These are phyloP conservation scores for Trachelus troglodyta DNA, from an alignment of 2,888 invertebrate genomes.

Conservation along the genomic window DNA sequence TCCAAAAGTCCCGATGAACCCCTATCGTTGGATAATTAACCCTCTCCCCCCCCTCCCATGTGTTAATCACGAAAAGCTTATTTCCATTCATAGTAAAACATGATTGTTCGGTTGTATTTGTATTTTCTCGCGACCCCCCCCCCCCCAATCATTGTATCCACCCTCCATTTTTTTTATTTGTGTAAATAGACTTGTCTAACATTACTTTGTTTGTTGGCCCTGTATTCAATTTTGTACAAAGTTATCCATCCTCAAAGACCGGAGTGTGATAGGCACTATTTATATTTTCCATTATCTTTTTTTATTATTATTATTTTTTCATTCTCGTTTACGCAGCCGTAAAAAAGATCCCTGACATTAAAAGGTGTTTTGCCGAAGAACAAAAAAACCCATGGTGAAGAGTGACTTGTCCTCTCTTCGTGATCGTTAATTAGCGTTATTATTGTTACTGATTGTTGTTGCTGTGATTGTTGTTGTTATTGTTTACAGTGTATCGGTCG, in stretches of 20 bases:
- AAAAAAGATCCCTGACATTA: not conserved
- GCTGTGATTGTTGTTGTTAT: too few relatives aligned
- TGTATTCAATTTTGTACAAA: conserved; percentile 63
- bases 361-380: not conserved
- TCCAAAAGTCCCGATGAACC: not conserved
- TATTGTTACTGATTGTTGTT: too few relatives aligned
- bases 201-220: conserved; percentile 51
- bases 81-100: conserved; percentile 29
- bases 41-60: not conserved
- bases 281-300: conserved; percentile 29
- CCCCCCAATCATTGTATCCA: not conserved
- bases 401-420: too few relatives aligned
- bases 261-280: conserved; percentile 58
- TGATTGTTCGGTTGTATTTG: conserved; percentile 40
- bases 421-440: too few relatives aligned
- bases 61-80: too few relatives aligned
- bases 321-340: not conserved
- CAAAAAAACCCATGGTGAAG: not conserved
- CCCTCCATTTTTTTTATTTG: conserved; percentile 5
- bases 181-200: conserved; percentile 25
- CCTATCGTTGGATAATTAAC: conserved; percentile 8
- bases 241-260: conserved; percentile 45
- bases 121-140: not conserved
- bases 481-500: too few relatives aligned
- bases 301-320: not conserved